These are phyloP conservation scores for Romanomermis culicivorax DNA, from an alignment of 2,888 invertebrate genomes.

Conservation along the genomic window DNA sequence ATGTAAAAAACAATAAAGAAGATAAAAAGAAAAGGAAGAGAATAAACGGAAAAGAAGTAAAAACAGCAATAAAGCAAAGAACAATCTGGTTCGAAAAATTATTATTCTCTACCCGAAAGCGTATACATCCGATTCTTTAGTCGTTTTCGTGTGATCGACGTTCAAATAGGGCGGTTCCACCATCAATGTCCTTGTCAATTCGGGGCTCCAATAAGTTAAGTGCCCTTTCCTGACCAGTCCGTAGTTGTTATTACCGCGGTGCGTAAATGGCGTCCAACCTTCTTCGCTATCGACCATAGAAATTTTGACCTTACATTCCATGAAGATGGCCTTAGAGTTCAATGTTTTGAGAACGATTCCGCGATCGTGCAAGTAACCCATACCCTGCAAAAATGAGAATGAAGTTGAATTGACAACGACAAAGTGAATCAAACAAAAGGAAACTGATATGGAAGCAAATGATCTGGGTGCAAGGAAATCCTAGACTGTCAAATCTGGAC, in stretches of 20 bases:
- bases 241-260: too few species aligned
- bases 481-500: background rate
- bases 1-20: too few species aligned
- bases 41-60: conserved; percentile 1
- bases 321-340: conserved; percentile 32
- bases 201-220: conserved; percentile 26
- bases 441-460: background rate
- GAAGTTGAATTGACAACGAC: background rate
- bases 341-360: conserved; percentile 32
- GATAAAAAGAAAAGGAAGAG: background rate
- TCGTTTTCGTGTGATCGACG: conserved; percentile 14
- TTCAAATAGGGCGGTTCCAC: conserved; percentile 18
- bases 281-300: conserved; percentile 28
- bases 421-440: background rate
- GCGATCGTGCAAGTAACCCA: conserved; percentile 35
- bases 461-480: background rate
- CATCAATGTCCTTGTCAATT: conserved; percentile 19
- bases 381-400: conserved; percentile 18
- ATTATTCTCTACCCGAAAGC: conserved; percentile 23
- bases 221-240: conserved; percentile 29
- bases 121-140: conserved; percentile 25
- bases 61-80: too few species aligned
- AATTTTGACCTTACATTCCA: conserved; percentile 32
- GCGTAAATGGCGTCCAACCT: conserved; percentile 14
- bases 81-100: background rate